phyloP scores from a whole-genome alignment of 2,113 vertebrate species.

The Psilopsiagon aymara region DNA sequence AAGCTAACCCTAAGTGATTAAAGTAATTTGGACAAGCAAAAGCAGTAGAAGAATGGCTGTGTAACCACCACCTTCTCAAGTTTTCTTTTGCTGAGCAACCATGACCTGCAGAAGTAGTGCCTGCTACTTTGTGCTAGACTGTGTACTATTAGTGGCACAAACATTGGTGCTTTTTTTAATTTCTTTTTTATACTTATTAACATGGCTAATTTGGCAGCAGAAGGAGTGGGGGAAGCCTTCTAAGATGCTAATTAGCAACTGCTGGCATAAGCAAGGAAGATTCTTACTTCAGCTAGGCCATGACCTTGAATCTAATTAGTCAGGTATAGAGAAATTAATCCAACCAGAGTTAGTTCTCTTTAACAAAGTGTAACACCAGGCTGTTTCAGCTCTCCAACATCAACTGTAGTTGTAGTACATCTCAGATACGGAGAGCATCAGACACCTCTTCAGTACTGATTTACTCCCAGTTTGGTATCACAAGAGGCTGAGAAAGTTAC shows the following conservation, averaged over 20 bases:
- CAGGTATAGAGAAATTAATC: background rate
- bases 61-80: background rate
- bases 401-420: background rate
- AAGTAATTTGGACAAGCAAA: background rate
- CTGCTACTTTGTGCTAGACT: background rate
- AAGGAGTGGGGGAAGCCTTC: background rate
- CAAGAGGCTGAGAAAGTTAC: background rate
- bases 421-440: rapidly evolving
- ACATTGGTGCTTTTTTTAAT: background rate
- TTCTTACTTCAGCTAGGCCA: background rate
- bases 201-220: background rate
- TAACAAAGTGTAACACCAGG: background rate
- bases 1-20: background rate
- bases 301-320: background rate
- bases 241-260: background rate
- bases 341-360: background rate
- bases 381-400: background rate
- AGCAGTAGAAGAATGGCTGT: background rate
- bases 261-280: background rate
- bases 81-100: background rate
- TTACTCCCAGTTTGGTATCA: background rate
- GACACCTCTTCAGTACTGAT: background rate
- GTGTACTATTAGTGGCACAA: background rate
- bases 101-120: background rate
- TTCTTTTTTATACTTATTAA: background rate